phyloP scores from a whole-genome alignment of 2,797 vertebrate species.

The Hypotaenidia philippensis region DNA sequence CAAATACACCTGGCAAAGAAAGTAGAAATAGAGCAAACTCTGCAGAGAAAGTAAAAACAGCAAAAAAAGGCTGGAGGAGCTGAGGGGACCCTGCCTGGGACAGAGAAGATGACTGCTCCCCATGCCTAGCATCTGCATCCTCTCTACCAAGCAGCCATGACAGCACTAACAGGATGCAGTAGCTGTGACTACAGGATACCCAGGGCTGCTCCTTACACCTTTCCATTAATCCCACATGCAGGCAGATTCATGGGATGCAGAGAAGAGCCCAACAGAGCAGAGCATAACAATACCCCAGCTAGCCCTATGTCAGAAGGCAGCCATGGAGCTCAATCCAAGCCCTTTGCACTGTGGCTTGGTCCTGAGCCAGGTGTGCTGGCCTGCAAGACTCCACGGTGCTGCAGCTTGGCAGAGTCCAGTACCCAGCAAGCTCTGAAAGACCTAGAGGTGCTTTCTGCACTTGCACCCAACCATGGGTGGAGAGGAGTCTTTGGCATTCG shows the following conservation, averaged over 20 bases:
- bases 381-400: not conserved
- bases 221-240: not conserved
- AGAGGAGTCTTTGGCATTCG: not conserved
- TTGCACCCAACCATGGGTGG: not conserved
- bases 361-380: not conserved
- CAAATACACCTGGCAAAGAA: not conserved
- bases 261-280: not conserved
- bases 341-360: not conserved
- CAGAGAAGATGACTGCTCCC: not conserved
- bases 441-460: not conserved
- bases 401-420: not conserved
- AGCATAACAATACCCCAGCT: not conserved
- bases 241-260: not conserved
- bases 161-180: not conserved
- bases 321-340: rapidly evolving
- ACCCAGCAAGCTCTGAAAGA: not conserved
- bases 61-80: not conserved
- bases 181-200: not conserved
- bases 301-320: not conserved
- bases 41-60: not conserved
- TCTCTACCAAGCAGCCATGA: not conserved
- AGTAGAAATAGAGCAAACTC: not conserved
- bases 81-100: not conserved
- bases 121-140: not conserved
- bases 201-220: not conserved